Conservation (phyloP, 1,140 invertebrate species). For the Rhopalosiphum maidis region DNA sequence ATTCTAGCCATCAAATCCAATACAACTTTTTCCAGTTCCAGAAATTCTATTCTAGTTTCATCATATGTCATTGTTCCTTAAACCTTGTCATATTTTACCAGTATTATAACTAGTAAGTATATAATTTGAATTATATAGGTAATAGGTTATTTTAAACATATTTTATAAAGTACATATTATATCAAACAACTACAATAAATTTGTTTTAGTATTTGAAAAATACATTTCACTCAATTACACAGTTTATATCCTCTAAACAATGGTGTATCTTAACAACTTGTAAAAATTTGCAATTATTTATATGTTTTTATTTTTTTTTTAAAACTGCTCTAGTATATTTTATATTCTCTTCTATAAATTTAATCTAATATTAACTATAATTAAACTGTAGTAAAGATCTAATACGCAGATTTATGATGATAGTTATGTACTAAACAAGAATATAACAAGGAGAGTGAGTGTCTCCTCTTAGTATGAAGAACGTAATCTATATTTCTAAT, state of each 20-base stretch:
- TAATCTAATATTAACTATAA: too few species aligned
- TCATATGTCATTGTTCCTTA: not conserved
- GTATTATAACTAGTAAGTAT: slow-evolving; percentile 5
- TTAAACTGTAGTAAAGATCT: not conserved
- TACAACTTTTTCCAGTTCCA: slow-evolving; percentile 47
- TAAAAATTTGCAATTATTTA: too few species aligned
- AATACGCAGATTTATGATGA: not conserved
- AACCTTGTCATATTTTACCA: not conserved
- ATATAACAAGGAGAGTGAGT: not conserved
- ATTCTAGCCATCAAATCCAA: not conserved
- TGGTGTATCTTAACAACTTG: too few species aligned
- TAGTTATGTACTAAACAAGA: not conserved
- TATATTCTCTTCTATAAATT: too few species aligned
- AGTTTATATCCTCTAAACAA: not conserved
- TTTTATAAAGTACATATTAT: not conserved
- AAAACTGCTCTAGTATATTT: too few species aligned
- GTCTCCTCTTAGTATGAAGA: not conserved
- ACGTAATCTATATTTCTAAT: not conserved
- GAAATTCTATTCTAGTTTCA: slow-evolving; percentile 22
- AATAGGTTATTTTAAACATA: not conserved
- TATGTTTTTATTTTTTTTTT: too few species aligned
- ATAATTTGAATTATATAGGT: not conserved
- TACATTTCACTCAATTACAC: not conserved
- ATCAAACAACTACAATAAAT: not conserved
- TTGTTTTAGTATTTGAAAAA: not conserved